Evolutionary conservation across 2,113 vertebrate genomes (phyloP).

Genomic region (Petaurus breviceps): DNA sequence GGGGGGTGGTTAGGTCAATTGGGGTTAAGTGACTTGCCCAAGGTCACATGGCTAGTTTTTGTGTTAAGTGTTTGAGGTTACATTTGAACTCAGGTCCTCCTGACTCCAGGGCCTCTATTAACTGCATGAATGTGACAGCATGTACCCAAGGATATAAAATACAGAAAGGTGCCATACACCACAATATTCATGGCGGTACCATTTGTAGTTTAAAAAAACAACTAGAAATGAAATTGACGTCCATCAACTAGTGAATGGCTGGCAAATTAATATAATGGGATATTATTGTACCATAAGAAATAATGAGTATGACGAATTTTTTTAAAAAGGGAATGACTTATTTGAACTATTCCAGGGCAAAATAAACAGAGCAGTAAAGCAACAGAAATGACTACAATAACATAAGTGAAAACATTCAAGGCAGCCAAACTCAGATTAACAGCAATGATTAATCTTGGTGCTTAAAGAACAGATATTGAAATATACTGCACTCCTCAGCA

Average conservation of each 20-base stretch:
- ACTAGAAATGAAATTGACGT: background rate
- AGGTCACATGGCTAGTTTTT: too few species aligned
- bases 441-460: background rate
- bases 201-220: background rate
- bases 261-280: background rate
- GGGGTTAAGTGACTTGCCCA: too few species aligned
- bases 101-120: too few species aligned
- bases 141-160: background rate
- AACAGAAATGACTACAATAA: background rate
- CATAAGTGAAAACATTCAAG: background rate
- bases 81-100: too few species aligned
- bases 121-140: background rate
- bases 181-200: background rate
- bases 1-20: too few species aligned
- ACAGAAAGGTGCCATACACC: background rate
- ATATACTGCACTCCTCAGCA: background rate
- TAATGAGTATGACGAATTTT: background rate
- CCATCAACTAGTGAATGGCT: background rate
- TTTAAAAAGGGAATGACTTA: background rate
- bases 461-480: background rate
- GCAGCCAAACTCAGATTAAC: background rate
- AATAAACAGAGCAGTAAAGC: background rate
- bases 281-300: background rate
- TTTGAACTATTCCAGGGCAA: background rate
- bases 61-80: too few species aligned